Base-by-base conservation (phyloP, 2,888 invertebrate species). In the Drosophila kanekoi region DNA sequence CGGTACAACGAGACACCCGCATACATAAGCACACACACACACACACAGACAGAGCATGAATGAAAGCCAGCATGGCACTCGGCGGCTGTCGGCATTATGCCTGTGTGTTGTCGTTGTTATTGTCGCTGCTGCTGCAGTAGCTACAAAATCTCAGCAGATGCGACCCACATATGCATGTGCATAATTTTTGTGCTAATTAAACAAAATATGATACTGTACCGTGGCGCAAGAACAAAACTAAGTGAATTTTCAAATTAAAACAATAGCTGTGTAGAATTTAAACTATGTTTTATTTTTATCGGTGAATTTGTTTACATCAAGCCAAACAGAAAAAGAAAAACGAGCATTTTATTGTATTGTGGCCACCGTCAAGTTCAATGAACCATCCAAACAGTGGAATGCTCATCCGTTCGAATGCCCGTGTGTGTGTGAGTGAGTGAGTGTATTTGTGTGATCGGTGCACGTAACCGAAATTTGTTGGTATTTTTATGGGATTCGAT, bases 131-230 rank as follows among this genome's bases (percentile, higher is more conserved):
- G 40, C 16, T 16, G 32, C 40, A 49, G 33, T 43, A 48, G 38
- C 38, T 51, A 67, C 51, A 33, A 87, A 87, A 81, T 87, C 79
- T 67, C 56, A 53, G 78, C 66, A 75, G 58, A 63, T 59, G 64
- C 81, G 85, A 81, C 85, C 82, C 81, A 87, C 69, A 84, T 82
- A 69, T 59, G 28, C 54, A 66, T 53, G 41, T 58, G 49, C 60
- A 68, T 73, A 14, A 58, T 62, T 66, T 58, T 16, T 52, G 56
- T 41, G 65, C 65, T 51, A 70, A 68, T 71, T 71, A 66, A 61
- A 66, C 38, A 38, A 48, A 53, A 49, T 35, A 10, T 53, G 41
- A 13, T 9, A 14, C 5, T 52, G 54, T 49, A 64, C 66, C n/a
- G 65, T 67, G 53, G 43, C 35, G 23, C 32, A 52, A 59, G 68